Percentiles rank a stretch among this genome's conserved stretches.
These are phyloP conservation scores for Lycopodina hypogea DNA, from an alignment of 37 sponge, comb jelly and placozoan genomes.

Conservation along the genomic window DNA sequence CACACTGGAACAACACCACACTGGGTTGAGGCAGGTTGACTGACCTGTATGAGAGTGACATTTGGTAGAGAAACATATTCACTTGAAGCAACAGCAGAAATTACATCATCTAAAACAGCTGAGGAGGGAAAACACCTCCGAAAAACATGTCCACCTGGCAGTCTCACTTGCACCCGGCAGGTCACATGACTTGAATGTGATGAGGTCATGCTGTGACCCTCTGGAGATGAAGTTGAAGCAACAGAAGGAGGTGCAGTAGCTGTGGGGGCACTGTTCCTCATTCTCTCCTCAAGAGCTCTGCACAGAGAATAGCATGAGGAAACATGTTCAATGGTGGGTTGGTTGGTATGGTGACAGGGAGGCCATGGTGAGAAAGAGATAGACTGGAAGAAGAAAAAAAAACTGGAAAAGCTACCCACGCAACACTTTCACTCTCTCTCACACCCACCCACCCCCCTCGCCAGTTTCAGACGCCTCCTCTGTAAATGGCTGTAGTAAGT, in stretches of 20 bases:
- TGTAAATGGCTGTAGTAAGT: no score
- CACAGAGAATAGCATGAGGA: no score
- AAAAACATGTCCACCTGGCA: conserved; percentile 41
- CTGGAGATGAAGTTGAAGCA: neutral
- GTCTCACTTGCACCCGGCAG: conserved; percentile 37
- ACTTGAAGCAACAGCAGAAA: conserved; percentile 3
- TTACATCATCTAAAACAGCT: conserved; percentile 35
- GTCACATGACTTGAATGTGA: neutral
- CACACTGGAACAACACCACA: no score
- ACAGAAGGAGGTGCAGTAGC: neutral
- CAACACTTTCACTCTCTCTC: no score
- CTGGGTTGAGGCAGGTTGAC: neutral
- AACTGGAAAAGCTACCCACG: no score
- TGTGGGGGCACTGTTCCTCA: neutral
- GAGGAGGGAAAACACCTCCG: conserved; percentile 34
- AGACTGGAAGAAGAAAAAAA: no score
- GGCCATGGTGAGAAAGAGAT: no score
- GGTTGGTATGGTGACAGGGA: no score
- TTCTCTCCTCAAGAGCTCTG: conserved; percentile 1
- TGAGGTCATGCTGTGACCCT: neutral
- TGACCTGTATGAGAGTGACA: conserved; percentile 14
- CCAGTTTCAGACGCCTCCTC: no score
- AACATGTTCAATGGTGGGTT: no score
- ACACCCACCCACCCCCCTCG: no score
- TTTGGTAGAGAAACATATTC: neutral